Evolutionary conservation across 2,113 vertebrate genomes (phyloP).

Genomic region (Xiphorhynchus elegans): DNA sequence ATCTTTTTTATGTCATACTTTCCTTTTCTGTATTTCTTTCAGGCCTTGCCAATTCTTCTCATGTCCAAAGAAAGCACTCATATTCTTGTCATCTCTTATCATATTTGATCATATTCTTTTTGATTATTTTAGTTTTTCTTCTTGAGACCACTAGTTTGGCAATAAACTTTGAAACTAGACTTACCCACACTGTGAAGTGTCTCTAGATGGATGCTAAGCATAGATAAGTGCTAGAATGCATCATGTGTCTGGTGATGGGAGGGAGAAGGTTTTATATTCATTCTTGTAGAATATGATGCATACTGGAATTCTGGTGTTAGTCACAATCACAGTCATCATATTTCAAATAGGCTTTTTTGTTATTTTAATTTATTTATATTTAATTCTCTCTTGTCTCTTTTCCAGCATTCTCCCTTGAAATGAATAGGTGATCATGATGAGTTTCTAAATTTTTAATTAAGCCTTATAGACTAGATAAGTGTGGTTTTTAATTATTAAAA

Average conservation of each 20-base stretch:
- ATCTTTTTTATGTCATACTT: background rate
- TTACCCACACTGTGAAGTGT: background rate
- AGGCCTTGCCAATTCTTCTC: background rate
- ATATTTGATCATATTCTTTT: background rate
- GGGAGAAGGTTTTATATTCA: background rate
- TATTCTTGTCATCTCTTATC: background rate
- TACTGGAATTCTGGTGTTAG: background rate
- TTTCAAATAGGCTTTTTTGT: background rate
- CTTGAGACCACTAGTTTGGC: background rate
- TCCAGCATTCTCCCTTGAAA: background rate
- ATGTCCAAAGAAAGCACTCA: background rate
- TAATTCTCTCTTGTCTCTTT: background rate
- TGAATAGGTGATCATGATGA: conserved; percentile 15
- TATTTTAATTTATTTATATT: conserved; percentile 28
- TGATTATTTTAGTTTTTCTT: background rate
- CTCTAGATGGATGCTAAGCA: background rate
- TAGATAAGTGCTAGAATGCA: background rate
- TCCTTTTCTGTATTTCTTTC: background rate
- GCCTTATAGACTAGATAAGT: background rate
- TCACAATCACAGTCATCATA: background rate
- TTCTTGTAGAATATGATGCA: background rate
- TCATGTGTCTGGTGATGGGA: background rate
- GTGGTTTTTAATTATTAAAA: conserved; percentile 45
- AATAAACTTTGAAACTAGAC: background rate
- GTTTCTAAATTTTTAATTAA: conserved; percentile 48